Base-by-base conservation (phyloP, 2,888 invertebrate genomes). In the Antheraea assamensis region DNA sequence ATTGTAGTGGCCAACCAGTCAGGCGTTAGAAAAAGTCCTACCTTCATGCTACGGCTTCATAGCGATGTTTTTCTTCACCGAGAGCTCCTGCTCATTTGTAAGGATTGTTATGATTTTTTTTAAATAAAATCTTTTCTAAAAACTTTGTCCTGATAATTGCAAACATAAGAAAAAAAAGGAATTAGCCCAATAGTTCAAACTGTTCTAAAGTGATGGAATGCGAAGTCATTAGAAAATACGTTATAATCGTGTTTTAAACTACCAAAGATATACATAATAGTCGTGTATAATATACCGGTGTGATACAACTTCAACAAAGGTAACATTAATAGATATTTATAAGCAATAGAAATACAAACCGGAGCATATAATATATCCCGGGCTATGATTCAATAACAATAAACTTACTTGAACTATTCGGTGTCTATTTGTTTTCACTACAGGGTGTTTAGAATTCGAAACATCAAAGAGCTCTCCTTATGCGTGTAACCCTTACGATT, bases 371-470 rank as follows among this genome's bases (percentile, higher is more conserved):
- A 35, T 31, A 35, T 31, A 68, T n/a, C 68, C n/a, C 35, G 21
- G 13, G 21, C 68, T 68, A 68, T 68, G 73, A 76, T 75, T 80
- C 75, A 82, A 84, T 85, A 85, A 83, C 84, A 87, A 88, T 88
- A 87, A 87, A 86, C 86, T 81, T 75, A 68, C 76, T 76, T 74
- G 76, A 78, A 80, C 79, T 76, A 64, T 64, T 64, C 61, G 76
- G 76, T 78, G 77, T 82, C 81, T 80, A 82, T 82, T 84, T 83
- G 78, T 82, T 79, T 80, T 76, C 77, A 75, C 75, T 82, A 83
- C 80, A 80, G 79, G n/a, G 30, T 76, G 79, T 73, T 66, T 66
- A 30, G 30, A 71, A 52, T 75, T 52, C 13, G 13, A n/a, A 75
- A 76, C 79, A 75, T 73, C 58, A 73, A 70, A 73, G 55, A 61